These are phyloP conservation scores for Coptodon bakossiorum DNA, from an alignment of 2,113 vertebrate genomes.

Conservation along the genomic window DNA sequence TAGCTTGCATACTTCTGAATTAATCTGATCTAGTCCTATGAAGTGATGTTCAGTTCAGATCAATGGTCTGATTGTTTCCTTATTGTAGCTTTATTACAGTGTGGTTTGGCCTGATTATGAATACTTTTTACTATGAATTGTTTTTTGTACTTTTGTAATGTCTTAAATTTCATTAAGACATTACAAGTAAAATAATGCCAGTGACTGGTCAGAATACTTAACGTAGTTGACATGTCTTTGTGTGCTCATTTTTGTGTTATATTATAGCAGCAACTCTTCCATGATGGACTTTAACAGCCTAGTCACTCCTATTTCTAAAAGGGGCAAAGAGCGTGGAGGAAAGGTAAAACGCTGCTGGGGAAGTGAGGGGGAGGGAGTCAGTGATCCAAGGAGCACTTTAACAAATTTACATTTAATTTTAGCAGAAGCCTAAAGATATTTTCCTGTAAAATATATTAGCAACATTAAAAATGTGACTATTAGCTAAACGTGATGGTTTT, in stretches of 20 bases:
- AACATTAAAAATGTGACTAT: constrained; percentile 75
- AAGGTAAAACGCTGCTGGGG: constrained; percentile 43
- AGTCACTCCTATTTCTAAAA: constrained; percentile 29
- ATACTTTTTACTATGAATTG: not conserved
- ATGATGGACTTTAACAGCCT: constrained; percentile 45
- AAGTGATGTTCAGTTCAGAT: not conserved
- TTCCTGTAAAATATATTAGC: constrained; percentile 68
- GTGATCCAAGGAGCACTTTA: constrained; percentile 75
- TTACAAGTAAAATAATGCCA: not conserved
- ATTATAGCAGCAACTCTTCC: constrained; percentile 34
- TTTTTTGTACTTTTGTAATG: not conserved
- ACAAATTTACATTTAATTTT: constrained; percentile 78
- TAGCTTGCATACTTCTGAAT: not conserved
- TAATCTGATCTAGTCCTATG: not conserved
- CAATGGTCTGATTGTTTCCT: not conserved
- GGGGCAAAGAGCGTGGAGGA: constrained; percentile 30
- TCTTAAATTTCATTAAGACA: not conserved
- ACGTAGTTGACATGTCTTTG: not conserved
- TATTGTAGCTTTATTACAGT: not conserved
- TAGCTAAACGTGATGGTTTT: constrained; percentile 59
- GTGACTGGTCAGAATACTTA: not conserved
- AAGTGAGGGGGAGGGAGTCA: constrained; percentile 49
- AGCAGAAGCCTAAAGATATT: constrained; percentile 76
- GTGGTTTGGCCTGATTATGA: not conserved
- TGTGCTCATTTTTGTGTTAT: not conserved